Percentiles rank a stretch among this genome's conserved stretches.
Conservation (phyloP, 2,797 vertebrate species). For the Discoglossus pictus region DNA sequence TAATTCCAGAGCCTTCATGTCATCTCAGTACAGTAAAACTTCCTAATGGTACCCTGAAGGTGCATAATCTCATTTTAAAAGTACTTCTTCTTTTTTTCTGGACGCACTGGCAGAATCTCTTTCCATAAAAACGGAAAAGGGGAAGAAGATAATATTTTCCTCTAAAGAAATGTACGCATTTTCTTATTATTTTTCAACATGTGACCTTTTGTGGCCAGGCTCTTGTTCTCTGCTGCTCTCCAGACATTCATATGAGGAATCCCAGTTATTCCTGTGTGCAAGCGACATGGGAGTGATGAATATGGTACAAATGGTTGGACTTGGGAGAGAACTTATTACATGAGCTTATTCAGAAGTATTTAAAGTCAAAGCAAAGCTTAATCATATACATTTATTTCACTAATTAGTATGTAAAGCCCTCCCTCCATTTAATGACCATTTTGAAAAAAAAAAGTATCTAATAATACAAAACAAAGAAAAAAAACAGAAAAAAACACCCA, state of each 20-base stretch:
- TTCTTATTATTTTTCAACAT: conserved; percentile 70
- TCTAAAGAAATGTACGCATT: conserved; percentile 77
- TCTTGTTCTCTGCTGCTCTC: conserved; percentile 55
- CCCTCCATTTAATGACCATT: no score
- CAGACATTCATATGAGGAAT: conserved; percentile 63
- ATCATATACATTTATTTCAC: neutral
- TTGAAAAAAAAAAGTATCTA: no score
- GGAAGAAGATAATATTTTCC: conserved; percentile 80
- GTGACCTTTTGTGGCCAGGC: conserved; percentile 71
- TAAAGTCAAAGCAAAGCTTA: conserved; percentile 5
- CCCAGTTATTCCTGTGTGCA: conserved; percentile 32
- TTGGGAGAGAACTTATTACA: neutral
- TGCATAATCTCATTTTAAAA: conserved; percentile 84
- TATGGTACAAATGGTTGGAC: neutral
- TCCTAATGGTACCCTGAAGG: conserved; percentile 85
- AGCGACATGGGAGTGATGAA: conserved; percentile 11
- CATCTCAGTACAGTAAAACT: conserved; percentile 85
- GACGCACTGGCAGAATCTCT: conserved; percentile 79
- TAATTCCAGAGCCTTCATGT: conserved; percentile 83
- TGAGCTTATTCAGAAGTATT: conserved; percentile 30
- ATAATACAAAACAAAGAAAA: no score
- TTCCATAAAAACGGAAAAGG: conserved; percentile 81
- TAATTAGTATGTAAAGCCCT: neutral
- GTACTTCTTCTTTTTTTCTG: conserved; percentile 79
- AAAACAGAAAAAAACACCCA: no score